Percentiles rank a stretch among this genome's conserved stretches.
These are phyloP conservation scores for Ameiurus melas DNA, from an alignment of 2,113 vertebrate species.

Conservation along the genomic window DNA sequence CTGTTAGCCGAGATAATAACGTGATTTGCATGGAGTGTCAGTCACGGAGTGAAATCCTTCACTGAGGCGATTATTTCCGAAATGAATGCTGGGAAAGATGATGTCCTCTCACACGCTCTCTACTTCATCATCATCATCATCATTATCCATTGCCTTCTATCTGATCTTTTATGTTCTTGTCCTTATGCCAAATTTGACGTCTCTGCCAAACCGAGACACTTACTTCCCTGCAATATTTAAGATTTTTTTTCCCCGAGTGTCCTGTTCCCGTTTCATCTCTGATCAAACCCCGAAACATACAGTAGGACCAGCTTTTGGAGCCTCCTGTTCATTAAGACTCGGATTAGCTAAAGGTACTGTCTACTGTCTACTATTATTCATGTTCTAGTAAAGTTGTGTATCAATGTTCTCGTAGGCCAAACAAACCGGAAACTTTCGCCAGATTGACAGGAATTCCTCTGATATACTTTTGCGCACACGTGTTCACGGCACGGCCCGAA, in stretches of 20 bases:
- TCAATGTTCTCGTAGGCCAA: background rate
- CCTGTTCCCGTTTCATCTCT: background rate
- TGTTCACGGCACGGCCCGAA: no score
- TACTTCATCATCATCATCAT: background rate
- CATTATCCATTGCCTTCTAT: background rate
- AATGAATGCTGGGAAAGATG: background rate
- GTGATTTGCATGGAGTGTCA: slow-evolving; percentile 47
- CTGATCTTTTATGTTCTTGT: background rate
- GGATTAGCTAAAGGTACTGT: background rate
- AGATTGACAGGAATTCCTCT: background rate
- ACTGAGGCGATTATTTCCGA: slow-evolving; percentile 10
- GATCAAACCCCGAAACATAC: background rate
- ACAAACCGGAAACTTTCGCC: background rate
- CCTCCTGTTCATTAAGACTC: background rate
- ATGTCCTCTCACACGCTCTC: background rate
- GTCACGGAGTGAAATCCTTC: slow-evolving; percentile 39
- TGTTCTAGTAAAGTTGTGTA: background rate
- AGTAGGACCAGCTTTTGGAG: background rate
- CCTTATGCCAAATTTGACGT: background rate
- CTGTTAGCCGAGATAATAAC: slow-evolving; percentile 37
- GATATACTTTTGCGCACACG: no score
- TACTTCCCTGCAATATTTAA: background rate
- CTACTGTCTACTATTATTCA: background rate
- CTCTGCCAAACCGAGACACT: background rate
- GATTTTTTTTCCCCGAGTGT: background rate